Percentiles rank a stretch among this genome's conserved stretches.
phyloP scores from a whole-genome alignment of 2,888 invertebrate genomes.

The Spisula subtruncata region DNA sequence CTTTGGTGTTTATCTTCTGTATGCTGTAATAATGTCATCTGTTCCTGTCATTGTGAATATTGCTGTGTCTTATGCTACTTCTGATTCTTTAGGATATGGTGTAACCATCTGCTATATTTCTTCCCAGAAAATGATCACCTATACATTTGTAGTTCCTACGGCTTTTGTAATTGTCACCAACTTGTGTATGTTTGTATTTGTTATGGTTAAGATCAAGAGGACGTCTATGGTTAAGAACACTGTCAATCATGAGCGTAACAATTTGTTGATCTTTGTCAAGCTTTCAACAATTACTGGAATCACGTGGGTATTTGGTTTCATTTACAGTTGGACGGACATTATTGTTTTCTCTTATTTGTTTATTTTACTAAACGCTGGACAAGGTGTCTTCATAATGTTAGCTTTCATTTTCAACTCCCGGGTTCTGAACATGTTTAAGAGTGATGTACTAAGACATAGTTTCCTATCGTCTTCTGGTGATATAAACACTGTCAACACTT shows the following conservation, averaged over 20 bases:
- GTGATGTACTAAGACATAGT: slow-evolving; percentile 2
- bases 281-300: slow-evolving; percentile 59
- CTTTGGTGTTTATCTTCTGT: slow-evolving; percentile 39
- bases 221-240: slow-evolving; percentile 29
- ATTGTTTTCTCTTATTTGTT: slow-evolving; percentile 55
- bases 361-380: slow-evolving; percentile 58
- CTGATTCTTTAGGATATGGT: slow-evolving; percentile 53
- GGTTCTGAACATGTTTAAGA: slow-evolving; percentile 44
- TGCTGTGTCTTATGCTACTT: not conserved
- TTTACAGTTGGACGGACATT: slow-evolving; percentile 42
- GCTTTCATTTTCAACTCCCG: slow-evolving; percentile 58
- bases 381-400: slow-evolving; percentile 62
- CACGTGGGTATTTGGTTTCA: slow-evolving; percentile 64
- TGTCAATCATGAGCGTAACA: slow-evolving; percentile 44
- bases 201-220: not conserved
- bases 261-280: slow-evolving; percentile 55
- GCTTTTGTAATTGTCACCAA: slow-evolving; percentile 52
- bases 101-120: too few species aligned
- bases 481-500: too few species aligned
- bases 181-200: not conserved
- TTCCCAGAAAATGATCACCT: too few species aligned
- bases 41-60: slow-evolving; percentile 45
- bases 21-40: slow-evolving; percentile 21
- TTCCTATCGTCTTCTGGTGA: too few species aligned
- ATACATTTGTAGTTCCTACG: slow-evolving; percentile 50